Base-by-base conservation (phyloP, 1,140 invertebrate species). In the Conus ventricosus region DNA sequence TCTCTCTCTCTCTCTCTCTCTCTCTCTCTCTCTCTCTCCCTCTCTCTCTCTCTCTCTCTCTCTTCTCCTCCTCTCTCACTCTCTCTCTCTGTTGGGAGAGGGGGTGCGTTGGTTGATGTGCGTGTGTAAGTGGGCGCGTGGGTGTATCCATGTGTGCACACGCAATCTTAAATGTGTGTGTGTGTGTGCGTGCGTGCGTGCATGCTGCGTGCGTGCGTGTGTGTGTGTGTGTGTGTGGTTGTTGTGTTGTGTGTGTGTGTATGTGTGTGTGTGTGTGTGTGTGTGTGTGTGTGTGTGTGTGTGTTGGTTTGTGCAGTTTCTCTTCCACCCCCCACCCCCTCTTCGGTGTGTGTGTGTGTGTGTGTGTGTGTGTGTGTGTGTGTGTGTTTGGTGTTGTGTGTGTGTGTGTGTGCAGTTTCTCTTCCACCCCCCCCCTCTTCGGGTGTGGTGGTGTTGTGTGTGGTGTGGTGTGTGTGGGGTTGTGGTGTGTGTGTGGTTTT, bases 221-320 rank as follows among this genome's bases (percentile, higher is more conserved):
- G 71, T 75, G 71, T 75, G 71, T 75, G 71, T 75, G 71, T 75
- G 71, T 75, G 71, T 75, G 71, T 75, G 71, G n/a, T n/a, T n/a
- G n/a, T n/a, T 75, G 71, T 75, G 71, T 75, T 75, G 71, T 75
- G 71, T 75, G 71, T 75, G 3, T 75, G 71, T 75, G 71, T 17
- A 1, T n/a, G n/a, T n/a, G n/a, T n/a, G n/a, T n/a, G 71, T 75
- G 71, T 75, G 71, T 75, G 71, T 75, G 71, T 75, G 71, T 75
- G 71, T 75, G 71, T 75, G 71, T 75, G 71, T 75, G 3, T 75
- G 71, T 75, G 71, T 17, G 15, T n/a, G n/a, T n/a, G n/a, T n/a
- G n/a, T n/a, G n/a, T n/a, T n/a, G n/a, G n/a, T n/a, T n/a, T n/a
- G n/a, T n/a, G n/a, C n/a, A n/a, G n/a, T n/a, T n/a, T n/a, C n/a